These are phyloP conservation scores for Antheraea yamamai DNA, from an alignment of 2,888 invertebrate genomes.

Conservation along the genomic window DNA sequence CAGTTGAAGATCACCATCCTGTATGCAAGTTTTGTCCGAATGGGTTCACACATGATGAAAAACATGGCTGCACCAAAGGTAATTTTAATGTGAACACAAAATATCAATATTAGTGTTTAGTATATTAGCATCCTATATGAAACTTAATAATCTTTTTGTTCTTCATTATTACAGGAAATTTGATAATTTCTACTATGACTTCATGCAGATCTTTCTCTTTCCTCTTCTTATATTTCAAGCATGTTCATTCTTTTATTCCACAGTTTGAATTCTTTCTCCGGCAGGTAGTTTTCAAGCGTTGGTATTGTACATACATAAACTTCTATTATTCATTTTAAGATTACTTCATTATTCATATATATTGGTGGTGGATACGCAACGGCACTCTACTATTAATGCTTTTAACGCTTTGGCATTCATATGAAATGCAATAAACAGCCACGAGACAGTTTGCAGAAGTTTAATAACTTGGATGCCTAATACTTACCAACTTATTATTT, in stretches of 20 bases:
- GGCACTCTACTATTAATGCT: constrained; percentile 58
- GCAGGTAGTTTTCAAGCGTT: constrained; percentile 76
- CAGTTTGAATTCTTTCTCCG: constrained; percentile 73
- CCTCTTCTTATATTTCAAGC: constrained; percentile 74
- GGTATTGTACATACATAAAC: constrained; percentile 66
- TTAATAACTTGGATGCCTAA: constrained; percentile 57
- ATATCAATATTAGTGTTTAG: constrained; percentile 59
- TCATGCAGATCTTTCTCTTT: constrained; percentile 74
- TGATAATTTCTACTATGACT: constrained; percentile 77
- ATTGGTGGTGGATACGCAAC: constrained; percentile 61
- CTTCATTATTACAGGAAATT: constrained; percentile 82
- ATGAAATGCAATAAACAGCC: constrained; percentile 72
- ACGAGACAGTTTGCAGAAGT: constrained; percentile 78
- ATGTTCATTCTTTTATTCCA: constrained; percentile 74
- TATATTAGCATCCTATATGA: constrained; percentile 69
- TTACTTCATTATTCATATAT: constrained; percentile 32
- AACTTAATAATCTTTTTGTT: constrained; percentile 76
- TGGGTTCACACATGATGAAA: constrained; percentile 95
- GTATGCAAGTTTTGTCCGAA: constrained; percentile 97
- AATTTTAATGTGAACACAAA: constrained; percentile 76
- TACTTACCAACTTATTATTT: constrained; percentile 19
- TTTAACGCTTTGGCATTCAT: constrained; percentile 62
- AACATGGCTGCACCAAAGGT: constrained; percentile 98
- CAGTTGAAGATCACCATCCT: constrained; percentile 96
- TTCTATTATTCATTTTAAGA: constrained; percentile 21